Evolutionary conservation across 37 sponge, comb jelly and placozoan genomes (phyloP).

Genomic region (Trichoplax adhaerens): DNA sequence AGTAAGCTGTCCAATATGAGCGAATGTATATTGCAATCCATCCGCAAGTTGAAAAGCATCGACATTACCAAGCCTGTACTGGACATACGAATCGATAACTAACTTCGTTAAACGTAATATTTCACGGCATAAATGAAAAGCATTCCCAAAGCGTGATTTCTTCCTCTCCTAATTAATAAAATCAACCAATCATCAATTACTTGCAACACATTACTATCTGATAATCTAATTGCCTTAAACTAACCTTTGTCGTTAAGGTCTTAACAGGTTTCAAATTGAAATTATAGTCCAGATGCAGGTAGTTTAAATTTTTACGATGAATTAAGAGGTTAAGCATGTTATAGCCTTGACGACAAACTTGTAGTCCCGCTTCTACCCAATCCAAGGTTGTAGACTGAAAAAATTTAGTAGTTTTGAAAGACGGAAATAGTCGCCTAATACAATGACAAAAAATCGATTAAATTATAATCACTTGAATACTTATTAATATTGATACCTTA

Average conservation of each 20-base stretch:
- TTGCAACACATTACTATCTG: not conserved
- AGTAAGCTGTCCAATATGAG: conserved; percentile 98
- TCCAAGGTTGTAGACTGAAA: conserved; percentile 98
- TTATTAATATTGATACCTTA: not conserved
- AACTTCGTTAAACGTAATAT: conserved; percentile 96
- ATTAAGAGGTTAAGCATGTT: conserved; percentile 99
- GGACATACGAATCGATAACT: conserved; percentile 92
- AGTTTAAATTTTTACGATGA: conserved; percentile 98
- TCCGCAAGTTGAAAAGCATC: conserved; percentile 93
- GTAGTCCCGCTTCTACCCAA: conserved; percentile 98
- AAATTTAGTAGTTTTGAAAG: conserved; percentile 96
- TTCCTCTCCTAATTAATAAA: conserved; percentile 43
- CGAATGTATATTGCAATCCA: conserved; percentile 93
- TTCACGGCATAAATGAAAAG: conserved; percentile 97
- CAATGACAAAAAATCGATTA: not conserved
- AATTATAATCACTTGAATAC: conserved; percentile 2
- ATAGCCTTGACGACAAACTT: conserved; percentile 99
- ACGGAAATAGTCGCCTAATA: conserved; percentile 75
- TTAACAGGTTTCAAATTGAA: conserved; percentile 99
- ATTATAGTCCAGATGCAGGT: conserved; percentile 98
- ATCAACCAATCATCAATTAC: not conserved
- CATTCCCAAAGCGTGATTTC: conserved; percentile 97
- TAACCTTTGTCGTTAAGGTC: conserved; percentile 91
- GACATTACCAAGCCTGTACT: conserved; percentile 97
- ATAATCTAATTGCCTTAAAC: not conserved